Percentiles rank a stretch among this genome's conserved stretches.
Conservation (phyloP, 2,797 vertebrate species). For the Scarus forsteni region DNA sequence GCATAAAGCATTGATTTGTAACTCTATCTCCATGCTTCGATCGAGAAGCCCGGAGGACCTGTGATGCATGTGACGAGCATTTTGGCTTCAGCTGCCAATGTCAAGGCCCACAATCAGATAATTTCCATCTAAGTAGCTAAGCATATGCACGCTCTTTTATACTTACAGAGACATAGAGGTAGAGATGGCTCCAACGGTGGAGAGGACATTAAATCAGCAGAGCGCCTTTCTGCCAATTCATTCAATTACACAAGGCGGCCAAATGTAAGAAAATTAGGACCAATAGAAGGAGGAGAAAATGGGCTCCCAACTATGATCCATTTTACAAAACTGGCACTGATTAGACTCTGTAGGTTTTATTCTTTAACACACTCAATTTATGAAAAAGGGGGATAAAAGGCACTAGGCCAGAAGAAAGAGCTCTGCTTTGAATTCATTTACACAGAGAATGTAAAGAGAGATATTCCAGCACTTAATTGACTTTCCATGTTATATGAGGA, state of each 20-base stretch:
- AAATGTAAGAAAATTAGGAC: slow-evolving; percentile 63
- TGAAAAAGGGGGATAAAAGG: slow-evolving; percentile 33
- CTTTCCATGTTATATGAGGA: slow-evolving; percentile 45
- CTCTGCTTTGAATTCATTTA: slow-evolving; percentile 48
- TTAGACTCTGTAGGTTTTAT: slow-evolving; percentile 51
- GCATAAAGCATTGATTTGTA: slow-evolving; percentile 67
- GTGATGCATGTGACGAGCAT: slow-evolving; percentile 36
- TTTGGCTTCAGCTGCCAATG: slow-evolving; percentile 50
- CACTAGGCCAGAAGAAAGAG: slow-evolving; percentile 18
- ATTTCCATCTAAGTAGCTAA: slow-evolving; percentile 53
- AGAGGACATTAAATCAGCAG: slow-evolving; percentile 68
- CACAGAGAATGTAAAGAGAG: slow-evolving; percentile 42
- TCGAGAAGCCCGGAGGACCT: slow-evolving; percentile 38
- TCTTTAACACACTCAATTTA: slow-evolving; percentile 43
- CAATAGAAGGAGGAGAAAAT: slow-evolving; percentile 45
- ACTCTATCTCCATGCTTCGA: slow-evolving; percentile 58
- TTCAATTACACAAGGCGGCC: slow-evolving; percentile 69
- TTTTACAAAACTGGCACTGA: slow-evolving; percentile 46
- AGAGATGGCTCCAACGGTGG: slow-evolving; percentile 40
- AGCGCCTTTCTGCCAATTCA: slow-evolving; percentile 56
- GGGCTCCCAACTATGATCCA: slow-evolving; percentile 43
- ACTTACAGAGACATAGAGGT: slow-evolving; percentile 57
- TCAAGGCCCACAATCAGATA: slow-evolving; percentile 60
- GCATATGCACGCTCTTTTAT: slow-evolving; percentile 64
- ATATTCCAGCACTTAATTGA: slow-evolving; percentile 30